Conservation (phyloP, 2,888 invertebrate species). For the Tinea trinotella region DNA sequence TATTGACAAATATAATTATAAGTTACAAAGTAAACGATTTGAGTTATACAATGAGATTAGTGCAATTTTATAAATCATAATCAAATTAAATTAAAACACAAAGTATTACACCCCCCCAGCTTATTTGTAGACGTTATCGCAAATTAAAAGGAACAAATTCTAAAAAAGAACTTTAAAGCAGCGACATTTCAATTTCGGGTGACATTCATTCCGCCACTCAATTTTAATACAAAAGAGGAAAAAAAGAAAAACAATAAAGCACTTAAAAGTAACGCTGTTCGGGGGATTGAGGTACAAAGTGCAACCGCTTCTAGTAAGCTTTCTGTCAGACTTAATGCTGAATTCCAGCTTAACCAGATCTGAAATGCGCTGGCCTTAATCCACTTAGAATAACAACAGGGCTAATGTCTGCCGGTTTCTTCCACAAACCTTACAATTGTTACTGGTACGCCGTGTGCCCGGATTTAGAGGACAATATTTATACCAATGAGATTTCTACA, state of each 20-base stretch:
- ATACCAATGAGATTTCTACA: conserved; percentile 5
- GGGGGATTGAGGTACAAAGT: conserved; percentile 41
- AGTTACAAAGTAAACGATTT: too few relatives aligned
- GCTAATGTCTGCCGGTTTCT: conserved; percentile 42
- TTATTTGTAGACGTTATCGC: conserved; percentile 8
- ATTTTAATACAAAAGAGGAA: conserved; percentile 6
- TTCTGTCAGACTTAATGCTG: conserved; percentile 57
- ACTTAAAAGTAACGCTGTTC: conserved; percentile 22
- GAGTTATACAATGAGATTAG: too few relatives aligned
- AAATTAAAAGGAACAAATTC: conserved; percentile 1
- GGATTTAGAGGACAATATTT: conserved; percentile 14
- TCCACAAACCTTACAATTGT: conserved; percentile 10
- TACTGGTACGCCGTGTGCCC: not conserved
- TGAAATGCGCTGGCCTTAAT: conserved; percentile 65
- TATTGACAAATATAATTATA: too few relatives aligned
- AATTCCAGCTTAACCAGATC: conserved; percentile 59
- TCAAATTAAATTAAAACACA: not conserved
- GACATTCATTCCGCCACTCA: conserved; percentile 16
- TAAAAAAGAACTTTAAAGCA: not conserved
- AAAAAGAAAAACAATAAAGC: conserved; percentile 18
- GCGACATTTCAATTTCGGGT: conserved; percentile 14
- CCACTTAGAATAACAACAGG: conserved; percentile 66
- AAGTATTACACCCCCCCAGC: not conserved
- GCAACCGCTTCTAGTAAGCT: conserved; percentile 42
- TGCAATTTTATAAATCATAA: too few relatives aligned